Evolutionary conservation across 2,797 vertebrate genomes (phyloP), one percentile per base, ranked within the genome.

Genomic region (Tenualosa thibaudeaui): DNA sequence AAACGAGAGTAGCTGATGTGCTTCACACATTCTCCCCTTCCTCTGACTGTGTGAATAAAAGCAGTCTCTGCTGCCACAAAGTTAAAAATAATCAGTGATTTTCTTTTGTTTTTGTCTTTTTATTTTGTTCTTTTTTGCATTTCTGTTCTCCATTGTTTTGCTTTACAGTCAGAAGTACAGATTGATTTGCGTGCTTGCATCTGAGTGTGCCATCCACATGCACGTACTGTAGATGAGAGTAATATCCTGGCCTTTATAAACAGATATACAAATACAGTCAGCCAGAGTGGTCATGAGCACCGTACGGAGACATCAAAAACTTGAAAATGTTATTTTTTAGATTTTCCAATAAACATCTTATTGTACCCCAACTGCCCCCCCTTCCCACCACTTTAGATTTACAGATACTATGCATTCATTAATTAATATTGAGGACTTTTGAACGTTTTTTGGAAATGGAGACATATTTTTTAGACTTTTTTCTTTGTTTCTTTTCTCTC

Each of bases 391-490:
- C 81, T 84, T 24, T 81, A 87, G 83, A 83, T 89, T 87, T 88
- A 86, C 37, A 46, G 24, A 53, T 22, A 65, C 58, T 51, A 26
- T 46, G 82, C 68, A 49, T 8, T 31, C 71, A 43, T 5, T 31
- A 81, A 43, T 15, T 8, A 60, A 82, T 62, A 85, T 40, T 65
- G 86, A 86, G 85, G 87, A 83, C 86, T 85, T 51, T 51, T 88
- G 90, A 90, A 86, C 82, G 78, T 82, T 87, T 92, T 90, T 91
- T 91, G 93, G 94, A 87, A 93, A 92, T 93, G 92, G 95, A 91
- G 93, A 93, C 94, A 92, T 95, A 92, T 96, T 95, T 97, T 96
- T 96, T 94, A 96, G 96, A 94, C 89, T 88, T 92, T 92, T 89
- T 91, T 91, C 89, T 95, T 94, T 94, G 88, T 95, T 95, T 91